phyloP scores from a whole-genome alignment of 2,797 vertebrate genomes.

The Ispidina lecontei region DNA sequence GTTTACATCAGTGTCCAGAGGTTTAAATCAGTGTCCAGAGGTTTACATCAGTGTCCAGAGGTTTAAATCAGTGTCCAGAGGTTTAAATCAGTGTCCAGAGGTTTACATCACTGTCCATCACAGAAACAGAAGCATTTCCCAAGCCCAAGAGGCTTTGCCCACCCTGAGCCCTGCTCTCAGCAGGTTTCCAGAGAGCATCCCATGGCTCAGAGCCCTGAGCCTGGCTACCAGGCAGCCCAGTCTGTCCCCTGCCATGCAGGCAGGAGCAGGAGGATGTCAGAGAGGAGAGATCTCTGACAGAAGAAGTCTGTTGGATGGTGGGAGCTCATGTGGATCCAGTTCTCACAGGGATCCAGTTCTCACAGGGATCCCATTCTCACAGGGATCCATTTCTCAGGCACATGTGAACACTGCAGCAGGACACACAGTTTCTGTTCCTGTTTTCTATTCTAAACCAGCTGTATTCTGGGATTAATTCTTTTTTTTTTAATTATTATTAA shows the following conservation, averaged over 20 bases:
- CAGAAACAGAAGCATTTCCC: background rate
- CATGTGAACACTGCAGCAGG: background rate
- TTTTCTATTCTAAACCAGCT: background rate
- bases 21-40: background rate
- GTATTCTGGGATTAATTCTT: background rate
- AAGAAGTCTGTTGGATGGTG: background rate
- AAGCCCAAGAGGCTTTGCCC: background rate
- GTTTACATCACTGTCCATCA: background rate
- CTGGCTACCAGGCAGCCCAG: fast-evolving
- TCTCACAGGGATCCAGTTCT: no score
- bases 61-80: background rate
- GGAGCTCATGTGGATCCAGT: background rate
- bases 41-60: background rate
- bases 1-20: background rate
- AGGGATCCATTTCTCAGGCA: background rate
- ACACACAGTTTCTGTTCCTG: background rate
- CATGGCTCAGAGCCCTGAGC: fast-evolving
- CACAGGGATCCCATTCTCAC: no score
- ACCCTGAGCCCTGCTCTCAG: background rate
- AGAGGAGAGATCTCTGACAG: background rate
- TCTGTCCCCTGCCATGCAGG: background rate
- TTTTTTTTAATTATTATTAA: background rate
- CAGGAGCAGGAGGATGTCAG: background rate
- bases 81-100: background rate
- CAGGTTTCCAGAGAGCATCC: background rate